A percentile compares a stretch with the other conserved stretches of the same genome.
These are phyloP conservation scores for Orgyia antiqua DNA, from an alignment of 2,888 invertebrate genomes.

Conservation along the genomic window DNA sequence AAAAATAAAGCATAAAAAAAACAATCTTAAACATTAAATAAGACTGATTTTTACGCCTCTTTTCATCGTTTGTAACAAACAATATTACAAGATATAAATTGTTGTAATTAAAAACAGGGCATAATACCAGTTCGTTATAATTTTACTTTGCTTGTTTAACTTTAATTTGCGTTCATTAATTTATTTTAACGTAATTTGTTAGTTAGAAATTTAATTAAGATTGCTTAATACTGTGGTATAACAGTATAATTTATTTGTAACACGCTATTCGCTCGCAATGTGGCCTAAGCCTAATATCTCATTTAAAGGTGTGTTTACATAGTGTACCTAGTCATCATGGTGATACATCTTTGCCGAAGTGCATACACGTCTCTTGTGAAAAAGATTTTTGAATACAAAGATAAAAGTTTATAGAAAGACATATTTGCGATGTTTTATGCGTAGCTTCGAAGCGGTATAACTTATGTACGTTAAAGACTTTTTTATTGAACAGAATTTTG, in stretches of 20 bases:
- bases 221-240: conserved; percentile 16
- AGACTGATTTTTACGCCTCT: too few relatives aligned
- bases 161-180: conserved; percentile 30
- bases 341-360: conserved; percentile 48
- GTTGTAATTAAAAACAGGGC: conserved; percentile 18
- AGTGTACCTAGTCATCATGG: conserved; percentile 45
- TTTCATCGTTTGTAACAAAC: background rate
- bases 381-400: conserved; percentile 27
- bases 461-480: too few relatives aligned
- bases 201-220: conserved; percentile 27
- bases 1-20: too few relatives aligned
- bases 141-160: conserved; percentile 24
- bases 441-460: too few relatives aligned
- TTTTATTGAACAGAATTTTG: too few relatives aligned
- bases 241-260: conserved; percentile 13
- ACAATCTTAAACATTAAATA: too few relatives aligned
- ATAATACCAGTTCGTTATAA: conserved; percentile 18
- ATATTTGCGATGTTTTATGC: too few relatives aligned
- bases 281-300: conserved; percentile 37
- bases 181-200: conserved; percentile 24
- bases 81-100: conserved; percentile 24
- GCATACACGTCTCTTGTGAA: conserved; percentile 48
- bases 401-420: too few relatives aligned
- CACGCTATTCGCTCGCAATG: conserved; percentile 18
- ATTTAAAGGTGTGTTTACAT: conserved; percentile 63